phyloP scores from a whole-genome alignment of 2,113 vertebrate species.

The Tenebrosternarchus preto region DNA sequence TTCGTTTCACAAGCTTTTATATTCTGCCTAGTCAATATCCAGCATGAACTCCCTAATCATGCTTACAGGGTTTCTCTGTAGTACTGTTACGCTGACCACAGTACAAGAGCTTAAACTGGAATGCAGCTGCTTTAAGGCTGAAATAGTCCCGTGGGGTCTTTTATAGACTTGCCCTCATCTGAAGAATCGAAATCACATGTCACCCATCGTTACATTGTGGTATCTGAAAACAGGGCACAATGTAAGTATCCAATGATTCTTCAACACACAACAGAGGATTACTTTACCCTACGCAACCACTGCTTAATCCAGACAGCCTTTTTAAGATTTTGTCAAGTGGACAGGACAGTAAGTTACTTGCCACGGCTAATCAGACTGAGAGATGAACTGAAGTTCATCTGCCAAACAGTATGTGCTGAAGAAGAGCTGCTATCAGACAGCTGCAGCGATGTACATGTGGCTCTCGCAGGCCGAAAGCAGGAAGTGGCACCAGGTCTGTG shows the following conservation, averaged over 20 bases:
- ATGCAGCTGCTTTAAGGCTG: not conserved
- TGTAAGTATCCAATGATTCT: not conserved
- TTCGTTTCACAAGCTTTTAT: not conserved
- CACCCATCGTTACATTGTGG: not conserved
- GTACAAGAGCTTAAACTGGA: not conserved
- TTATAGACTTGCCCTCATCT: slow-evolving; percentile 11
- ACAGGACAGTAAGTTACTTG: not conserved
- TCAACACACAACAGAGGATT: not conserved
- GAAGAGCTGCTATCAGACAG: not conserved
- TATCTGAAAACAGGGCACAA: not conserved
- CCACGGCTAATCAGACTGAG: not conserved
- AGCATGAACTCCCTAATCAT: not conserved
- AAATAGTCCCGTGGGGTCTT: not conserved
- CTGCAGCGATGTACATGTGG: not conserved
- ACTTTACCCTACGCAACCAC: not conserved
- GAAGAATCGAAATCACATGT: slow-evolving; percentile 1
- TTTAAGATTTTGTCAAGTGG: not conserved
- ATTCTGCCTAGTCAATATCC: not conserved
- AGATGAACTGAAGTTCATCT: too few relatives aligned
- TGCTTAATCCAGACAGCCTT: not conserved
- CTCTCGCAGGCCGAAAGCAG: not conserved
- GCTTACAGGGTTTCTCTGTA: not conserved
- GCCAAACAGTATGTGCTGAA: too few relatives aligned
- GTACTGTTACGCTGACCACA: slow-evolving; percentile 4
- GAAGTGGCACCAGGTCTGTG: not conserved